Percentiles rank a stretch among this genome's conserved stretches.
Evolutionary conservation across 1,140 invertebrate species (phyloP).

Genomic region (Pissodes strobi): DNA sequence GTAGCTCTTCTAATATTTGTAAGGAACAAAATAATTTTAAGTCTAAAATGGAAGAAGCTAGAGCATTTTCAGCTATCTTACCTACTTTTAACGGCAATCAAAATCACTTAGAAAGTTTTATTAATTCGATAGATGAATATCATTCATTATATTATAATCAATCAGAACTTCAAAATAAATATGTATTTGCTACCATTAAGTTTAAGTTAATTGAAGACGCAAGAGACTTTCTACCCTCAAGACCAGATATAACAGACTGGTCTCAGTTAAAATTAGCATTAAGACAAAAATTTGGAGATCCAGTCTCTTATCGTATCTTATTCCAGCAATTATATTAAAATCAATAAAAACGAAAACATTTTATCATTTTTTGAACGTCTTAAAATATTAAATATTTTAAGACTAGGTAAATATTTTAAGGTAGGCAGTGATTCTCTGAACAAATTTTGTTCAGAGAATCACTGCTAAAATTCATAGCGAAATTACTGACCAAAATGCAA

Average conservation of each 20-base stretch:
- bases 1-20: too few species aligned
- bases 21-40: too few species aligned
- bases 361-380: slow-evolving; percentile 1
- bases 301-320: neutral
- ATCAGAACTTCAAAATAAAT: too few species aligned
- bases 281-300: slow-evolving; percentile 24
- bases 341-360: slow-evolving; percentile 13
- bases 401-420: too few species aligned
- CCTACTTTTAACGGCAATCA: too few species aligned
- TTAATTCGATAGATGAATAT: too few species aligned
- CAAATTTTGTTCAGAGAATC: slow-evolving; percentile 15
- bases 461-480: slow-evolving; percentile 3
- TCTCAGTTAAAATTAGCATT: neutral
- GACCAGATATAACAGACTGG: slow-evolving; percentile 15
- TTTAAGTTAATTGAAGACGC: slow-evolving; percentile 16
- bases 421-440: slow-evolving; percentile 3
- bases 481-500: neutral
- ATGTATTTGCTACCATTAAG: too few species aligned
- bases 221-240: neutral
- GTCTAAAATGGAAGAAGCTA: too few species aligned
- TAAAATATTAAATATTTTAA: too few species aligned
- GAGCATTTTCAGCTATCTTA: too few species aligned
- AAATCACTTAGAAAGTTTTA: too few species aligned
- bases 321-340: slow-evolving; percentile 12
- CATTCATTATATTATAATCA: too few species aligned